Evolutionary conservation across 2,113 vertebrate genomes (phyloP).

Genomic region (Mesitornis unicolor): DNA sequence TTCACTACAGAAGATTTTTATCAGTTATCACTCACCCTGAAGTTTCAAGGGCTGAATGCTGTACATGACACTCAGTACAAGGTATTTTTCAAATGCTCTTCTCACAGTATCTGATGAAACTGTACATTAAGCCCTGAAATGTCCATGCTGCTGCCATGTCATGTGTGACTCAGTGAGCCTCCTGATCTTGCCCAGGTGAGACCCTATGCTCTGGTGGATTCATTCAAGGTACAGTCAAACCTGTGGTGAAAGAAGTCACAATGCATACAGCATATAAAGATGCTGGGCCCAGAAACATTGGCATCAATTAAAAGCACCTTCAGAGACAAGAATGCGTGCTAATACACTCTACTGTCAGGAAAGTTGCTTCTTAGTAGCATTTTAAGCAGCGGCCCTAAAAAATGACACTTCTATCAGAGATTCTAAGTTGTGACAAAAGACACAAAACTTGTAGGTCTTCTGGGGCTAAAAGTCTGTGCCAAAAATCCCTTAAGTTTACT

Average conservation of each 20-base stretch:
- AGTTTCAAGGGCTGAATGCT: background rate
- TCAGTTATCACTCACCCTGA: background rate
- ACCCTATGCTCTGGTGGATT: background rate
- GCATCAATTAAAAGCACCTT: background rate
- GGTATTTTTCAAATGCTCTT: background rate
- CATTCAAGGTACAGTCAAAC: background rate
- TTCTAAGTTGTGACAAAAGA: background rate
- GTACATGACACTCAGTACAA: background rate
- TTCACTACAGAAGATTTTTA: background rate
- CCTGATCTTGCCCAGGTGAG: background rate
- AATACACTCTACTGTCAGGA: background rate
- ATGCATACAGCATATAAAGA: background rate
- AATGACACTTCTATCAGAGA: background rate
- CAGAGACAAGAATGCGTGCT: background rate
- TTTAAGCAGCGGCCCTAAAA: background rate
- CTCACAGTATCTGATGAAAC: background rate
- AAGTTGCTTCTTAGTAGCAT: background rate
- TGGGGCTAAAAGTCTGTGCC: background rate
- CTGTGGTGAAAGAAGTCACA: background rate
- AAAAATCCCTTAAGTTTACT: background rate
- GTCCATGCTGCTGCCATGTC: background rate
- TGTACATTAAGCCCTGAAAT: background rate
- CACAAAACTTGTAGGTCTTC: background rate
- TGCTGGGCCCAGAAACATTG: background rate
- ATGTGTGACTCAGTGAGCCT: no score